phyloP scores from a whole-genome alignment of 2,797 vertebrate species.

The Scleropages formosus region DNA sequence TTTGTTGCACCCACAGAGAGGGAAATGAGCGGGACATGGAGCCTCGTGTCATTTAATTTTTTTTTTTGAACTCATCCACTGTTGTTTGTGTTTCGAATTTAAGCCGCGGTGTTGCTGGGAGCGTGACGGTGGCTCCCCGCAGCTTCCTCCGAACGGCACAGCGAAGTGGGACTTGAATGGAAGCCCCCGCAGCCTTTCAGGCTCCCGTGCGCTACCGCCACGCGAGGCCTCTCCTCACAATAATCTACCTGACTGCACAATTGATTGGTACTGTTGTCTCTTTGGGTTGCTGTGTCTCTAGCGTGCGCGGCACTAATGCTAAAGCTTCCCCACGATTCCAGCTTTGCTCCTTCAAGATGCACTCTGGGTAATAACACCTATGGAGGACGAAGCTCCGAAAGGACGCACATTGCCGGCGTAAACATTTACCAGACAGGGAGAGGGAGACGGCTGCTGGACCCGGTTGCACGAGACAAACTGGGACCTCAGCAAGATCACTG shows the following conservation, averaged over 20 bases:
- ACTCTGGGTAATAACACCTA: constrained; percentile 1
- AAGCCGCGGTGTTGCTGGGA: background rate
- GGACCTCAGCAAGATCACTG: background rate
- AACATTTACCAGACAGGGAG: background rate
- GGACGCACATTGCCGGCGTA: constrained; percentile 5
- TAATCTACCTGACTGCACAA: constrained; percentile 52
- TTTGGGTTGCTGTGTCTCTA: constrained; percentile 34
- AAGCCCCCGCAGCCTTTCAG: background rate
- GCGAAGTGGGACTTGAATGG: background rate
- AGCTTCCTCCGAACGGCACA: background rate
- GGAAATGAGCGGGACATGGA: constrained; percentile 55
- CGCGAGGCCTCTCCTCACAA: constrained; percentile 36
- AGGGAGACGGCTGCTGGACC: background rate
- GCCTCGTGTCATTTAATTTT: constrained; percentile 52
- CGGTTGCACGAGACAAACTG: background rate
- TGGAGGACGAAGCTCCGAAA: constrained; percentile 4
- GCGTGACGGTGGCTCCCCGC: background rate
- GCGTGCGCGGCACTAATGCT: constrained; percentile 31
- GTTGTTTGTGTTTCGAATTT: constrained; percentile 18
- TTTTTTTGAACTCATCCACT: constrained; percentile 43
- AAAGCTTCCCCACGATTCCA: constrained; percentile 47
- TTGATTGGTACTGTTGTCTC: constrained; percentile 38
- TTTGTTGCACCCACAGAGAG: constrained; percentile 56
- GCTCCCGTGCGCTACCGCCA: background rate
- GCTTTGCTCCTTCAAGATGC: constrained; percentile 36